phyloP scores from a whole-genome alignment of 1,140 invertebrate species.

The Drosophila obscura region DNA sequence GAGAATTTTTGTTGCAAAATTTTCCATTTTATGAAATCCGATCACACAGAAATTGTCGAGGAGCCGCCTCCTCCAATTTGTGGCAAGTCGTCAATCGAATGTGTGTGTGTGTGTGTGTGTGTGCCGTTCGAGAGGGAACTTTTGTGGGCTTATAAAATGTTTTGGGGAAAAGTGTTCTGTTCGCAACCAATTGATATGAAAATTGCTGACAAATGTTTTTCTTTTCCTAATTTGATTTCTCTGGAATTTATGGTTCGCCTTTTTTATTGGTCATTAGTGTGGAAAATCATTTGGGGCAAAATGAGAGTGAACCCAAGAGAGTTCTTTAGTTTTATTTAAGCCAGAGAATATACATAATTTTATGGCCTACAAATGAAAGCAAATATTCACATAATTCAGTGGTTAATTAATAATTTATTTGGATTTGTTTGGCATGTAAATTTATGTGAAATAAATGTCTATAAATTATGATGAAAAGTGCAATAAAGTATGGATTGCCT shows the following conservation, averaged over 20 bases:
- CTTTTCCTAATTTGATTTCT: slow-evolving; percentile 5
- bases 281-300: neutral
- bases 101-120: slow-evolving; percentile 3
- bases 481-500: no score
- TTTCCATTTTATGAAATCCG: slow-evolving; percentile 55
- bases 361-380: no score
- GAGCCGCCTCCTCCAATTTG: slow-evolving; percentile 59
- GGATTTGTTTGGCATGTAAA: no score
- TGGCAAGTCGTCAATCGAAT: slow-evolving; percentile 45
- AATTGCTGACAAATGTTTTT: slow-evolving; percentile 43
- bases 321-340: neutral
- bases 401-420: no score
- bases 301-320: neutral
- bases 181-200: slow-evolving; percentile 29
- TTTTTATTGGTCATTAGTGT: slow-evolving; percentile 28
- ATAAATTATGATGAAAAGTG: no score
- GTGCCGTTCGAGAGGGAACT: slow-evolving; percentile 5
- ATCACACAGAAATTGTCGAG: slow-evolving; percentile 66
- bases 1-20: slow-evolving; percentile 45
- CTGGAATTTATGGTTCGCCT: slow-evolving; percentile 11
- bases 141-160: slow-evolving; percentile 38
- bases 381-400: no score
- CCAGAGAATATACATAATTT: no score
- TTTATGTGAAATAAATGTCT: no score
- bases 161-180: slow-evolving; percentile 20